These are phyloP conservation scores for Zoroaster sp. DNA, from an alignment of 53 echinoderm and acorn worm species.

Conservation along the genomic window DNA sequence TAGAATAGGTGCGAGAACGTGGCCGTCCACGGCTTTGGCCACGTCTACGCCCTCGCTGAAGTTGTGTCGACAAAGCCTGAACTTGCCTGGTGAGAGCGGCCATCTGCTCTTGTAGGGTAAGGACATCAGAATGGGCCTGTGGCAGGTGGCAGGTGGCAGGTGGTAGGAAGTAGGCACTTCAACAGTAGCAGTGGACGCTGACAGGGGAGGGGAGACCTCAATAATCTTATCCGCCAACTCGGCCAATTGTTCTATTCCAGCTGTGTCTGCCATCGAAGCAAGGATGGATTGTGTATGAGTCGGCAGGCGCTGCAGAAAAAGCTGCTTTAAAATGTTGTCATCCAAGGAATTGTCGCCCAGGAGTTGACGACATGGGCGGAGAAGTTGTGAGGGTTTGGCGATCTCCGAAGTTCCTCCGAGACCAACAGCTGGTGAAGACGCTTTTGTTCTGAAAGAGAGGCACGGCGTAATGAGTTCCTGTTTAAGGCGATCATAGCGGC, in stretches of 20 bases:
- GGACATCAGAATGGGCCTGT: too few relatives aligned
- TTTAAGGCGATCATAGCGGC: too few relatives aligned
- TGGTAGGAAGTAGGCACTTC: too few relatives aligned
- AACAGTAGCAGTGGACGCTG: too few relatives aligned
- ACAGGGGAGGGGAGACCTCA: too few relatives aligned
- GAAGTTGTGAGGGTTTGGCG: conserved; percentile 39
- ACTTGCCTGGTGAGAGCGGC: conserved; percentile 17
- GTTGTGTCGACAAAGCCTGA: not conserved
- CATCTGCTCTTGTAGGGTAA: too few relatives aligned
- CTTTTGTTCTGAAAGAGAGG: conserved; percentile 4
- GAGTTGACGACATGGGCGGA: too few relatives aligned
- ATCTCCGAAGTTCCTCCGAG: conserved; percentile 18
- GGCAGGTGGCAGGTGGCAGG: too few relatives aligned
- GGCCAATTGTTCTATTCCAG: not conserved
- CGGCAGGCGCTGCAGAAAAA: conserved; percentile 39
- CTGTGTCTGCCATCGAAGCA: not conserved
- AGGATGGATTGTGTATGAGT: conserved; percentile 2
- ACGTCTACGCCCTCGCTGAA: too few relatives aligned
- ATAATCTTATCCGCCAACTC: not conserved
- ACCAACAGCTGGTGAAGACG: not conserved
- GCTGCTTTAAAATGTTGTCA: not conserved
- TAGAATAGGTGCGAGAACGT: too few relatives aligned
- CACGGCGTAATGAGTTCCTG: not conserved
- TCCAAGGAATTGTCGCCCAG: too few relatives aligned
- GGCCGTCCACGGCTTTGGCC: too few relatives aligned